Evolutionary conservation across 2,888 invertebrate species (phyloP), one percentile per base, ranked within the genome.

Genomic region (Andrena chrysosceles): DNA sequence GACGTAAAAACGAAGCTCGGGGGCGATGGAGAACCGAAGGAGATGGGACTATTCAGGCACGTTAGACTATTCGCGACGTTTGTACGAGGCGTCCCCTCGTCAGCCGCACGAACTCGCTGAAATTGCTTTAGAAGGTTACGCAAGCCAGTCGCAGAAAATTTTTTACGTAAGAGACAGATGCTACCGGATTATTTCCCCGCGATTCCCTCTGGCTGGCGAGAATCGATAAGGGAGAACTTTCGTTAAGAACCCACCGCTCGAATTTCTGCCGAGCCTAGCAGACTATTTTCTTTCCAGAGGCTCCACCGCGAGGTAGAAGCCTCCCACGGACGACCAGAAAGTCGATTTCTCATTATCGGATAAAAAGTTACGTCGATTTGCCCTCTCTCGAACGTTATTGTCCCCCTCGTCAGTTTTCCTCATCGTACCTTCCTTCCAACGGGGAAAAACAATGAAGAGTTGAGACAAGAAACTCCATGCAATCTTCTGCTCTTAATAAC

Each of bases 291-390:
- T n/a, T n/a, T n/a, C 10, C 3, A 2, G 16, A 42, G 20, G 1
- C 33, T 62, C 26, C 4, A 42, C n/a, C 23, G 33, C 31, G 20
- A 13, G 26, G 8, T 29, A 20, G 6, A 10, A 8, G n/a, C 8
- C n/a, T 26, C 16, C 42, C 7, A 31, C 7, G n/a, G 10, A n/a
- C 49, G 62, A 60, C 23, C 13, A 5, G n/a, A 59, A 60, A 54
- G 54, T 77, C 66, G 49, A 70, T 81, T 73, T 66, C 66, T 73
- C 73, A n/a, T 71, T 77, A 77, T 71, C 66, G 31, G 20, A 42
- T 42, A 29, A 60, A 74, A 74, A 35, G 20, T 59, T 59, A 49
- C 33, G 29, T 23, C 10, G 13, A 56, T 64, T 64, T 26, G 8
- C n/a, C 23, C 4, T 31, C 10, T 7, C 31, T 42, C 31, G 35